These are phyloP conservation scores for Barypeithes pellucidus DNA, from an alignment of 2,888 invertebrate genomes.

Conservation along the genomic window DNA sequence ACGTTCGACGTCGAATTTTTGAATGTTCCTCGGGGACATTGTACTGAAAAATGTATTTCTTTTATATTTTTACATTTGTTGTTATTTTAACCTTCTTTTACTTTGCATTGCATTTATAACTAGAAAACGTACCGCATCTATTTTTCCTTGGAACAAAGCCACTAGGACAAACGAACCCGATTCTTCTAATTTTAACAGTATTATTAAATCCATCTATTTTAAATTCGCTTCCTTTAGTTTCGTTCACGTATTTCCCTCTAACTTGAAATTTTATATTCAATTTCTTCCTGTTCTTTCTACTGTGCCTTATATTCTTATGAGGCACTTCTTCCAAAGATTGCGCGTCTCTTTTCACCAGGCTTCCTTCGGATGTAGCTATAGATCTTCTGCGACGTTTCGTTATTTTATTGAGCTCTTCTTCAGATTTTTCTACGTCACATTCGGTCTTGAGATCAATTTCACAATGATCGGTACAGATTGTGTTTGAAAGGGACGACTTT, in stretches of 20 bases:
- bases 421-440: constrained; percentile 55
- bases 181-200: constrained; percentile 22
- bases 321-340: constrained; percentile 45
- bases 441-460: constrained; percentile 55
- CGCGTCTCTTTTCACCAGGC: neutral
- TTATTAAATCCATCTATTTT: constrained; percentile 29
- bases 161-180: constrained; percentile 68
- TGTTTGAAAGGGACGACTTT: constrained; percentile 51
- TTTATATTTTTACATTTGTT: no score
- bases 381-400: constrained; percentile 58
- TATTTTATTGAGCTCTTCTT: constrained; percentile 63
- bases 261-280: constrained; percentile 65
- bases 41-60: constrained; percentile 68
- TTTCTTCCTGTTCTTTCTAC: constrained; percentile 54
- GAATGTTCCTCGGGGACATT: constrained; percentile 79
- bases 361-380: neutral
- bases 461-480: constrained; percentile 57
- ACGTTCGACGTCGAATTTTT: constrained; percentile 72
- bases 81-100: no score
- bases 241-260: constrained; percentile 59
- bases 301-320: constrained; percentile 54
- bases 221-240: constrained; percentile 41
- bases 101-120: constrained; percentile 62
- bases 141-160: constrained; percentile 74
- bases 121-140: constrained; percentile 73